These are phyloP conservation scores for Diachasmimorpha longicaudata DNA, from an alignment of 1,140 invertebrate species.

Conservation along the genomic window DNA sequence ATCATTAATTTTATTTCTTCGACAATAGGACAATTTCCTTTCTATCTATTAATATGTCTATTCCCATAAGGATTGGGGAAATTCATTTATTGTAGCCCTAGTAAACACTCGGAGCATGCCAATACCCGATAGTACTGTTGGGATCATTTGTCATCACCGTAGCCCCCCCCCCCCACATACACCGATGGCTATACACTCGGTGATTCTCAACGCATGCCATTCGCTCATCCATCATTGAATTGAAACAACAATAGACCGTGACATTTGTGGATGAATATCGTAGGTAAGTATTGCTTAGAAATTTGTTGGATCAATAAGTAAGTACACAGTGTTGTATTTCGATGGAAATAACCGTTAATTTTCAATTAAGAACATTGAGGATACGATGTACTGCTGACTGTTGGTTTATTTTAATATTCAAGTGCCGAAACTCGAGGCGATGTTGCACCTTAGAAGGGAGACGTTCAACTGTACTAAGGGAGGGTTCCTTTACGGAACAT, in stretches of 20 bases:
- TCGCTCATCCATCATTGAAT: neutral
- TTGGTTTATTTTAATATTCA: too few relatives aligned
- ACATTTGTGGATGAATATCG: neutral
- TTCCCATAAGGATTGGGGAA: slow-evolving; percentile 24
- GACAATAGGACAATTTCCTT: slow-evolving; percentile 49
- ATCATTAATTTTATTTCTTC: slow-evolving; percentile 53
- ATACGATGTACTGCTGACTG: too few relatives aligned
- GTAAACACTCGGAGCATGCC: slow-evolving; percentile 45
- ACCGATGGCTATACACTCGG: neutral
- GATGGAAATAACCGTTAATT: too few relatives aligned
- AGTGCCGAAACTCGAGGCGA: too few relatives aligned
- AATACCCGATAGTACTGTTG: slow-evolving; percentile 55
- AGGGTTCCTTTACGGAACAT: too few relatives aligned
- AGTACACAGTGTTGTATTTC: too few relatives aligned
- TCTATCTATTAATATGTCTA: slow-evolving; percentile 57
- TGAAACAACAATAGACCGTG: neutral
- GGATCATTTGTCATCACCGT: slow-evolving; percentile 55
- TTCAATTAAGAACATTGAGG: too few relatives aligned
- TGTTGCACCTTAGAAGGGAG: too few relatives aligned
- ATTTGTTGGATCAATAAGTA: too few relatives aligned
- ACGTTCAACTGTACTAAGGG: too few relatives aligned
- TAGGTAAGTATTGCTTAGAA: too few relatives aligned
- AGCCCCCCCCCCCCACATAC: neutral
- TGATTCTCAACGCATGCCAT: neutral
- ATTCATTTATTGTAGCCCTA: slow-evolving; percentile 55